Evolutionary conservation across 1,140 invertebrate species (phyloP), one percentile per base, ranked within the genome.

Genomic region (Heliconius eleuchia): DNA sequence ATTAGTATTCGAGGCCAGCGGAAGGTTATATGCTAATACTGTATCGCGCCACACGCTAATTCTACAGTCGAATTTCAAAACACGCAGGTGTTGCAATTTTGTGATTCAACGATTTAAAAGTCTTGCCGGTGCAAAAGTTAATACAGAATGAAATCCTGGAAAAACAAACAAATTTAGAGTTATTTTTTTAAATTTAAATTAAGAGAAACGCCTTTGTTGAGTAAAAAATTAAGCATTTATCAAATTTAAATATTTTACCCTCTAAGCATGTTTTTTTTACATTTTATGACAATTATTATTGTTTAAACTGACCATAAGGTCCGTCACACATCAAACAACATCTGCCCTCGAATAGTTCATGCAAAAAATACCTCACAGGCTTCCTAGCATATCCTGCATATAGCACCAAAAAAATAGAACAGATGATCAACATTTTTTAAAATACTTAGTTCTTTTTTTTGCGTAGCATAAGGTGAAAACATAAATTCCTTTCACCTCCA

Each of bases 11-110:
- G 71, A 70, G 74, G 19, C 9, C 39, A 60, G 55, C 11, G 34
- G 57, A 76, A 76, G 74, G 74, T 76, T 39, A 76, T 11, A 70
- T 76, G 74, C 57, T 50, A 70, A 76, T 76, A 30, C 42, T 18
- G 7, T 30, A 66, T 66, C 60, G 60, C 60, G 9, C 60, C 1
- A 23, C 55, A 66, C 0, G 60, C 60, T 18, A 66, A 66, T 66
- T 66, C 60, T 66, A 30, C 27, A 13, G 60, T 27, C 60, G 27
- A 66, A 30, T 27, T 66, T 66, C 60, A 66, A 66, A 66, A 66
- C 27, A 66, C 27, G 13, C 23, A 30, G 27, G 60, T 66, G 27
- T 66, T 66, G 60, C 23, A 66, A 66, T 66, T 16, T 4, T 30
- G 2, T 16, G 60, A 66, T 66, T 27, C 13, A 66, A 66, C 3